A percentile compares a stretch with the other conserved stretches of the same genome.
These are phyloP conservation scores for Psammodynastes pulverulentus DNA, from an alignment of 2,113 vertebrate genomes.

Conservation along the genomic window DNA sequence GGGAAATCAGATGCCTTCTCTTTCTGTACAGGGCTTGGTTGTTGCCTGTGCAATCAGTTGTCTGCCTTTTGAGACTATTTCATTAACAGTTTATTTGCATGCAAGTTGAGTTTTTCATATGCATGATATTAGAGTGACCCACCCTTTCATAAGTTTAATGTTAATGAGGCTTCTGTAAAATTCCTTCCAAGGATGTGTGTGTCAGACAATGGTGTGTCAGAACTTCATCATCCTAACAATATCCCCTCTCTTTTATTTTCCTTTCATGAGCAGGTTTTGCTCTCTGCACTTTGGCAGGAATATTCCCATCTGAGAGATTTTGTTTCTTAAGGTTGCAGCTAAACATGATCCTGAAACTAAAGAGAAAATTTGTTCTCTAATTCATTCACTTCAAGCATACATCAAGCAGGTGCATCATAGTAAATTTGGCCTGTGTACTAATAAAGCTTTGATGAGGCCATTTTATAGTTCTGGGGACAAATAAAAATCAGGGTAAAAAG, in stretches of 20 bases:
- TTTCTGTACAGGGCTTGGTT: slow-evolving; percentile 38
- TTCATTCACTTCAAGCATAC: slow-evolving; percentile 32
- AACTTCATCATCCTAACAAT: slow-evolving; percentile 51
- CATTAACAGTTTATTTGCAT: slow-evolving; percentile 61
- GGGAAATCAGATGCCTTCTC: slow-evolving; percentile 50
- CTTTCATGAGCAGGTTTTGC: slow-evolving; percentile 42
- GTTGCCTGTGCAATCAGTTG: slow-evolving; percentile 51
- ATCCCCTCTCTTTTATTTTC: slow-evolving; percentile 48
- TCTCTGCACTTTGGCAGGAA: slow-evolving; percentile 40
- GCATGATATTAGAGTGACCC: slow-evolving; percentile 51
- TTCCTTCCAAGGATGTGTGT: slow-evolving; percentile 39
- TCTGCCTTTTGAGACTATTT: slow-evolving; percentile 60
- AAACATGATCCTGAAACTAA: slow-evolving; percentile 2
- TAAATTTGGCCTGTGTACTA: not conserved
- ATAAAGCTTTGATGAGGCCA: not conserved
- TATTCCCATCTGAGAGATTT: slow-evolving; percentile 32
- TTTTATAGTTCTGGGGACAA: not conserved
- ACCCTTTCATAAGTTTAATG: slow-evolving; percentile 63
- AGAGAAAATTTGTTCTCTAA: not conserved
- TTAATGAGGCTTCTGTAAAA: slow-evolving; percentile 55
- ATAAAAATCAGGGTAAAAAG: not conserved
- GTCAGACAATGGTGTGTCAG: slow-evolving; percentile 14
- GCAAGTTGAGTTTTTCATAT: slow-evolving; percentile 53
- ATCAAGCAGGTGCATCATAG: not conserved
- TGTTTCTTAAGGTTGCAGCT: slow-evolving; percentile 37